Conservation (phyloP, 2,113 vertebrate species). For the Myrmophylax atrothorax region DNA sequence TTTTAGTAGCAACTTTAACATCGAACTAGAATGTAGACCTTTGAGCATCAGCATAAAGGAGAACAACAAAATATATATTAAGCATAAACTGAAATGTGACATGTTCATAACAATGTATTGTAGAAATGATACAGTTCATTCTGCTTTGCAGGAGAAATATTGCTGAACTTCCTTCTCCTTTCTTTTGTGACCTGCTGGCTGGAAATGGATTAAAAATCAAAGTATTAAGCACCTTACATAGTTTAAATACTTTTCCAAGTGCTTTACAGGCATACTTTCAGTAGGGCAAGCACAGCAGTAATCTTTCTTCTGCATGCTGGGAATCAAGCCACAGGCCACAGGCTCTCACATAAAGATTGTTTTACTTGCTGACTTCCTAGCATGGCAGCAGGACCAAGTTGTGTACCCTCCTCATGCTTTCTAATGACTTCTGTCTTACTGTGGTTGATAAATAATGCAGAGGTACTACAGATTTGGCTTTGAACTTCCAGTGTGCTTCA, state of each 20-base stretch:
- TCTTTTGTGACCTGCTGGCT: background rate
- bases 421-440: background rate
- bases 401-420: background rate
- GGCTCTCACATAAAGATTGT: background rate
- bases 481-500: background rate
- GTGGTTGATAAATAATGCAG: background rate
- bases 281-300: background rate
- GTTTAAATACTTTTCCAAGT: background rate
- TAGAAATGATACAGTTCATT: background rate
- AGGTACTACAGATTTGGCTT: background rate
- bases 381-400: background rate
- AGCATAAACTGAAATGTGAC: background rate
- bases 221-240: background rate
- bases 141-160: background rate
- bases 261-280: background rate
- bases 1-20: background rate
- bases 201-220: background rate
- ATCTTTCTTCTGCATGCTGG: background rate
- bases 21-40: background rate
- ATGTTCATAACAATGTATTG: background rate
- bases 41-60: background rate
- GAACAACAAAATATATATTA: background rate
- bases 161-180: background rate
- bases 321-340: background rate
- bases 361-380: background rate